Evolutionary conservation across 2,888 invertebrate genomes (phyloP).

Genomic region (Cryptocephalus primarius): DNA sequence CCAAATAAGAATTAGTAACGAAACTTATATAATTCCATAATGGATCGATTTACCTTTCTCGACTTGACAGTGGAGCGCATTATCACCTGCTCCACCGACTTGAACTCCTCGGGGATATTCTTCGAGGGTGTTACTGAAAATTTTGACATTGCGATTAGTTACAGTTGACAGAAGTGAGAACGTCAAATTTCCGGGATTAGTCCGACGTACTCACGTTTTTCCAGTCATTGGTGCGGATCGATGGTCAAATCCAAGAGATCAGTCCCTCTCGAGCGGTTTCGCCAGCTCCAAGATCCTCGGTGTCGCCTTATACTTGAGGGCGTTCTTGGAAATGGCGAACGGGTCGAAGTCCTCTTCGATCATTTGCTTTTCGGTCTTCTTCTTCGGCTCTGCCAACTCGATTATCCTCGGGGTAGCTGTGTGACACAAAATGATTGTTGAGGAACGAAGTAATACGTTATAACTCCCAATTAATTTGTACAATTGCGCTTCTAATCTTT

Average conservation of each 20-base stretch:
- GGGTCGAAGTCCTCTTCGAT: conserved; percentile 40
- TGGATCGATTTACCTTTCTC: too few relatives aligned
- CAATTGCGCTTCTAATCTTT: too few relatives aligned
- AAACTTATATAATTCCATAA: too few relatives aligned
- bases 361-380: conserved; percentile 29
- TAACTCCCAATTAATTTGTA: too few relatives aligned
- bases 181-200: neutral
- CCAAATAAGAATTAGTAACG: too few relatives aligned
- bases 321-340: conserved; percentile 38
- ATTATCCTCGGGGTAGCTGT: conserved; percentile 25
- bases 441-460: too few relatives aligned
- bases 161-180: neutral
- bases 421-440: conserved; percentile 3
- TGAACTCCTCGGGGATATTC: too few relatives aligned
- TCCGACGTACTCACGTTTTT: neutral
- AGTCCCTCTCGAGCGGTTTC: conserved; percentile 31
- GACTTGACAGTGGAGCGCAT: too few relatives aligned
- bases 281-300: conserved; percentile 39
- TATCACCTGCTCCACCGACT: too few relatives aligned
- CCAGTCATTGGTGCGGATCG: neutral
- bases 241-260: neutral
- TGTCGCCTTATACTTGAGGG: conserved; percentile 40
- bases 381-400: conserved; percentile 29
- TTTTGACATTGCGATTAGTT: too few relatives aligned
- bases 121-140: too few relatives aligned